phyloP scores from a whole-genome alignment of 2,113 vertebrate species.

The Onychostoma macrolepis region DNA sequence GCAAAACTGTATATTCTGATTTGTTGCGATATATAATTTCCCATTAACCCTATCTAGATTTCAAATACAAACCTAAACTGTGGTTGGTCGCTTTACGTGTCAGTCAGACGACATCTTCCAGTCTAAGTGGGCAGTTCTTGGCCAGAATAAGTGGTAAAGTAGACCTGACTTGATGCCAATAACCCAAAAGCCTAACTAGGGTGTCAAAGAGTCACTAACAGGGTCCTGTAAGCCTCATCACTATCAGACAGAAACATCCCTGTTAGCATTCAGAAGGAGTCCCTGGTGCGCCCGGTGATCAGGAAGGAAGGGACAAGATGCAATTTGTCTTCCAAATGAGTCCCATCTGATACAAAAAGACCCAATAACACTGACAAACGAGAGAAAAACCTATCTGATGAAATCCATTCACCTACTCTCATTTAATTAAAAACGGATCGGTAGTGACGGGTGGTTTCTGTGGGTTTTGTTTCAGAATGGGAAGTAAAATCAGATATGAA shows the following conservation, averaged over 20 bases:
- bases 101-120: background rate
- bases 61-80: background rate
- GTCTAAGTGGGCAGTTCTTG: background rate
- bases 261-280: conserved; percentile 56
- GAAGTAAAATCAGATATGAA: background rate
- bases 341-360: conserved; percentile 37
- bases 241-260: conserved; percentile 30
- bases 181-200: background rate
- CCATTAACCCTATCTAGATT: background rate
- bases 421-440: conserved; percentile 25
- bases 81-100: background rate
- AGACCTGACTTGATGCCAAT: background rate
- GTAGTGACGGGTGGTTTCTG: background rate
- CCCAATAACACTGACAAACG: conserved; percentile 25
- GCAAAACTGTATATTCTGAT: background rate
- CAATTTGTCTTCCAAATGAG: conserved; percentile 46
- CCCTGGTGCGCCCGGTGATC: conserved; percentile 44
- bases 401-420: conserved; percentile 37
- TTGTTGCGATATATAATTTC: background rate
- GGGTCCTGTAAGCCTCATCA: conserved; percentile 36
- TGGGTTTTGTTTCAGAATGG: background rate
- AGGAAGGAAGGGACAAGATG: conserved; percentile 33
- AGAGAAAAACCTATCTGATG: conserved; percentile 41
- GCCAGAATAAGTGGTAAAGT: background rate
- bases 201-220: background rate